Percentiles rank a stretch among this genome's conserved stretches.
phyloP scores from a whole-genome alignment of 2,888 invertebrate genomes.

The Acanthopleura granulata region DNA sequence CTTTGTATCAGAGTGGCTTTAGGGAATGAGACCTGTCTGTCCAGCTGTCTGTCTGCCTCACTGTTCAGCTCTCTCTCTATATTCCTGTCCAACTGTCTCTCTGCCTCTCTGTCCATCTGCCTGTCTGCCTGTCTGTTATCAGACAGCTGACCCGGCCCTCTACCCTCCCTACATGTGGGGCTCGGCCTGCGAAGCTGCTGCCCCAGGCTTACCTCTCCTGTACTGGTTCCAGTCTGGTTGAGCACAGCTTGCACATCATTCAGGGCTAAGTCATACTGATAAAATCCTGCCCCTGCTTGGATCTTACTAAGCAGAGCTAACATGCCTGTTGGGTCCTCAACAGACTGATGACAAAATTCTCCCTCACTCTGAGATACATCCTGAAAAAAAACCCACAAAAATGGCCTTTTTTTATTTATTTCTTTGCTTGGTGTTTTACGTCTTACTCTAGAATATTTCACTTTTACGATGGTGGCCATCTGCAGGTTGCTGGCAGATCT shows the following conservation, averaged over 20 bases:
- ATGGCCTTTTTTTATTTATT: too few species aligned
- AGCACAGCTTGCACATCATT: constrained; percentile 37
- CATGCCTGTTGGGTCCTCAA: constrained; percentile 48
- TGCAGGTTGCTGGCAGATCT: too few species aligned
- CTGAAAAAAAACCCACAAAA: constrained; percentile 21
- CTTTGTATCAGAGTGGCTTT: background rate
- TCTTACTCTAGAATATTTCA: too few species aligned
- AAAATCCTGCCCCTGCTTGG: constrained; percentile 35
- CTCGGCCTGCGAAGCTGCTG: constrained; percentile 22
- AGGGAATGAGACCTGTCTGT: constrained; percentile 11
- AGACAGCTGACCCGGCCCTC: background rate
- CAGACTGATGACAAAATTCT: constrained; percentile 45
- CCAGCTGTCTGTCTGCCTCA: background rate
- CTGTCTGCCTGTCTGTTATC: background rate
- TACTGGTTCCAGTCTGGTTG: constrained; percentile 38
- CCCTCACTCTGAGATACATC: constrained; percentile 55
- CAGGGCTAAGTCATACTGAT: constrained; percentile 40
- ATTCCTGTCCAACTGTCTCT: background rate
- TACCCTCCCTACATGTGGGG: background rate
- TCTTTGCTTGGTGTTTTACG: too few species aligned
- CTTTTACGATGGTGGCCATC: too few species aligned
- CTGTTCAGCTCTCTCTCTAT: constrained; percentile 11
- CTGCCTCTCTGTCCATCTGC: constrained; percentile 18
- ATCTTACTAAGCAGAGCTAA: constrained; percentile 46
- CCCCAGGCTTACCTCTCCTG: constrained; percentile 38